Evolutionary conservation across 1,140 invertebrate genomes (phyloP).

Genomic region (Paralvinella palmiformis): DNA sequence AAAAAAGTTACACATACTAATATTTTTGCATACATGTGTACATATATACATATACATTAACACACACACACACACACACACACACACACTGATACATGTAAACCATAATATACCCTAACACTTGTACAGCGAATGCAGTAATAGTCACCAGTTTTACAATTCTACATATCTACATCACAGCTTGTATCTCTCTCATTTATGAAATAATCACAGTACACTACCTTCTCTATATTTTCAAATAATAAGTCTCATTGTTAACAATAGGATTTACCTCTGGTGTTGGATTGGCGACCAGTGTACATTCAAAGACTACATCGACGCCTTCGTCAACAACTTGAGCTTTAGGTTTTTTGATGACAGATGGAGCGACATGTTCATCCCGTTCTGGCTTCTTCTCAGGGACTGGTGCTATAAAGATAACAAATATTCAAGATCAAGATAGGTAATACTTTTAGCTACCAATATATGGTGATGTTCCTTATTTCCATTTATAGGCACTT

Average conservation of each 20-base stretch:
- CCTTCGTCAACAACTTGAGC: constrained; percentile 39
- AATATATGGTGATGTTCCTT: too few relatives aligned
- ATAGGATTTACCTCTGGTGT: constrained; percentile 34
- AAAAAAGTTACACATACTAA: neutral
- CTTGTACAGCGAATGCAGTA: too few relatives aligned
- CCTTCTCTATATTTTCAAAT: neutral
- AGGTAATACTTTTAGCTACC: too few relatives aligned
- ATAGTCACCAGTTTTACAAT: too few relatives aligned
- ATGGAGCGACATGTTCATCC: constrained; percentile 1
- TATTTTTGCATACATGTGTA: too few relatives aligned
- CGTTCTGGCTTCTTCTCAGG: neutral
- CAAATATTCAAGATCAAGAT: too few relatives aligned
- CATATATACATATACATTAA: too few relatives aligned
- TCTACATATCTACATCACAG: neutral
- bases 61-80: too few relatives aligned
- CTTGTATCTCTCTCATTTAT: neutral
- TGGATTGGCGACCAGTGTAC: constrained; percentile 33
- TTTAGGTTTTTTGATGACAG: constrained; percentile 33
- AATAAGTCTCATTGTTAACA: too few relatives aligned
- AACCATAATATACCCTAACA: too few relatives aligned
- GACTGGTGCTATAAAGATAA: neutral
- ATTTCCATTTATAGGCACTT: too few relatives aligned
- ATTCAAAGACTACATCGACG: constrained; percentile 34
- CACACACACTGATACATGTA: too few relatives aligned
- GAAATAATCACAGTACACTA: neutral